Percentiles rank a stretch among this genome's conserved stretches.
These are phyloP conservation scores for Glaucidium brasilianum DNA, from an alignment of 2,113 vertebrate species.

Conservation along the genomic window DNA sequence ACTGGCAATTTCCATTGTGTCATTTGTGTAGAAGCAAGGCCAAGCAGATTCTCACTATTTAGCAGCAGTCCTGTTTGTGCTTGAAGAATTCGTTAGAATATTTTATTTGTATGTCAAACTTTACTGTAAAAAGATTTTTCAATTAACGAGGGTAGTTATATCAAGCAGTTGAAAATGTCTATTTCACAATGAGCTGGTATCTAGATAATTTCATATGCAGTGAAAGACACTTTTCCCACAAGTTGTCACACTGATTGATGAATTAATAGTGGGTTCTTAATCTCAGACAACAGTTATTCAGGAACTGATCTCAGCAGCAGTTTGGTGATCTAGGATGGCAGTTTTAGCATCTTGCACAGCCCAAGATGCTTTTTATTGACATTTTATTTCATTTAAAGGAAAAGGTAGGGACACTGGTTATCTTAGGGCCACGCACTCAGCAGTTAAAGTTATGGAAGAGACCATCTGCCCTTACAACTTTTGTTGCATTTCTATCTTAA, in stretches of 20 bases:
- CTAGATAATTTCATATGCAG: not conserved
- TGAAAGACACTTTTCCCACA: not conserved
- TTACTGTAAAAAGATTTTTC: not conserved
- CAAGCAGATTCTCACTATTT: not conserved
- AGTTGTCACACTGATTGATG: not conserved
- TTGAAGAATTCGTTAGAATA: not conserved
- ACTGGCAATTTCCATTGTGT: fast-evolving
- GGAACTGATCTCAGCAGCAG: not conserved
- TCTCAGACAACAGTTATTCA: not conserved
- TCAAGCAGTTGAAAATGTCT: not conserved
- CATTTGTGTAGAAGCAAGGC: not conserved
- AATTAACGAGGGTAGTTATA: not conserved
- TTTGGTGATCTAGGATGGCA: not conserved
- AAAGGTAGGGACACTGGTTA: not conserved
- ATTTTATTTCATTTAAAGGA: not conserved
- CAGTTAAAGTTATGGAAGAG: not conserved
- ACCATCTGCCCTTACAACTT: not conserved
- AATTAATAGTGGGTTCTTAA: not conserved
- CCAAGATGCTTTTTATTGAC: not conserved
- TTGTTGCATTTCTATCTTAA: not conserved
- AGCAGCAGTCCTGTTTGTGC: not conserved
- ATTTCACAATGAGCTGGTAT: not conserved
- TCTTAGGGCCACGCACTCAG: not conserved
- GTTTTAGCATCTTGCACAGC: not conserved
- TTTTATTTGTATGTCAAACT: not conserved